A percentile compares a stretch with the other conserved stretches of the same genome.
Evolutionary conservation across 2,888 invertebrate species (phyloP).

Genomic region (Tiliacea citrago): DNA sequence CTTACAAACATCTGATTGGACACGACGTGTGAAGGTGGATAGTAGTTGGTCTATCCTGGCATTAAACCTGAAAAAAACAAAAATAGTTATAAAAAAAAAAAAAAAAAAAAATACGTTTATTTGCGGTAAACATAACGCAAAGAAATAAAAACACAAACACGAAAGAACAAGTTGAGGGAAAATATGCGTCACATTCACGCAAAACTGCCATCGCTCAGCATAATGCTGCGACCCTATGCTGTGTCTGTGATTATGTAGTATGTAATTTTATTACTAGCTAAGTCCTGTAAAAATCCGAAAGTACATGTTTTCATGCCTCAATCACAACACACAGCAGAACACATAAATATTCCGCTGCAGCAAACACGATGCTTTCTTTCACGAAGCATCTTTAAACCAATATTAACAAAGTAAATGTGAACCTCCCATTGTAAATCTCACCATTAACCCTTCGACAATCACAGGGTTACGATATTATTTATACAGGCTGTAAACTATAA

Average conservation of each 20-base stretch:
- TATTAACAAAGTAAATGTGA: conserved; percentile 19
- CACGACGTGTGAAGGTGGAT: background rate
- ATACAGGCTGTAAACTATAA: conserved; percentile 38
- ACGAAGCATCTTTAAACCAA: background rate
- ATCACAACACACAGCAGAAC: background rate
- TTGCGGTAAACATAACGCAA: too few relatives aligned
- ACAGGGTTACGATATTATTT: conserved; percentile 54
- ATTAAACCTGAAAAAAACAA: background rate
- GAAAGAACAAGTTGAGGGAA: too few relatives aligned
- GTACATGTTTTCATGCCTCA: background rate
- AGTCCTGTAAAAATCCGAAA: background rate
- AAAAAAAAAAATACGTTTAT: too few relatives aligned
- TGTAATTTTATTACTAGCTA: background rate
- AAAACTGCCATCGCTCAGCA: too few relatives aligned
- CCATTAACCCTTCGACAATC: conserved; percentile 53
- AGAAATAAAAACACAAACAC: too few relatives aligned
- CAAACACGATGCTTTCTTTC: background rate
- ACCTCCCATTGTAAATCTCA: conserved; percentile 35
- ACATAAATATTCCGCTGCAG: background rate
- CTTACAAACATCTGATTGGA: background rate
- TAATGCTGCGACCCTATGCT: too few relatives aligned
- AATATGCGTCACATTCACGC: too few relatives aligned
- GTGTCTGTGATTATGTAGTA: too few relatives aligned
- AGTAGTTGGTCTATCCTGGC: background rate
- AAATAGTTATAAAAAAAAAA: too few relatives aligned